Evolutionary conservation across 2,113 vertebrate genomes (phyloP).

Genomic region (Lepus europaeus): DNA sequence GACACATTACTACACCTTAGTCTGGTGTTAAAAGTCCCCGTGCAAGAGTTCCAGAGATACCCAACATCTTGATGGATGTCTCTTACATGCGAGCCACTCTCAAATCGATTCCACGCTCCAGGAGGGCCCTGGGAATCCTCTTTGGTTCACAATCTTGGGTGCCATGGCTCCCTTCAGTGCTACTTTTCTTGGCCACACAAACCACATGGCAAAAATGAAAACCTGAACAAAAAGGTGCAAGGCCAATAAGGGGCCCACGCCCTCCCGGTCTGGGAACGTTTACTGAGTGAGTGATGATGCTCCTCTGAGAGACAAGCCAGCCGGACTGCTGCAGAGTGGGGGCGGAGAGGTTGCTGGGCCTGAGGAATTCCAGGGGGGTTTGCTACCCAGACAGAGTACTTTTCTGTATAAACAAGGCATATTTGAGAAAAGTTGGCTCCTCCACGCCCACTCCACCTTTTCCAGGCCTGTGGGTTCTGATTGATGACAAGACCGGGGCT

Average conservation of each 20-base stretch:
- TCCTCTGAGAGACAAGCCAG: neutral
- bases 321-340: neutral
- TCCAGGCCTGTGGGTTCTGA: slow-evolving; percentile 51
- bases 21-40: neutral
- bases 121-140: neutral
- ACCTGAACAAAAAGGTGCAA: neutral
- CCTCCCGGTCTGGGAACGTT: neutral
- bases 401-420: slow-evolving; percentile 30
- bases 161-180: neutral
- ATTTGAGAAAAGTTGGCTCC: neutral
- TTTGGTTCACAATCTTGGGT: neutral
- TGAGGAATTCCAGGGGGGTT: slow-evolving; percentile 55
- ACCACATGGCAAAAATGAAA: neutral
- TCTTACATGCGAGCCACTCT: neutral
- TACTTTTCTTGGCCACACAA: slow-evolving; percentile 40
- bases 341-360: neutral
- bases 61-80: neutral
- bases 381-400: neutral
- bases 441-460: neutral
- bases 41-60: neutral
- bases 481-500: neutral
- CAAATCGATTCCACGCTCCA: neutral
- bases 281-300: neutral
- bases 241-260: neutral
- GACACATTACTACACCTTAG: neutral